These are phyloP conservation scores for Chironomus tepperi DNA, from an alignment of 1,140 invertebrate genomes.

Conservation along the genomic window DNA sequence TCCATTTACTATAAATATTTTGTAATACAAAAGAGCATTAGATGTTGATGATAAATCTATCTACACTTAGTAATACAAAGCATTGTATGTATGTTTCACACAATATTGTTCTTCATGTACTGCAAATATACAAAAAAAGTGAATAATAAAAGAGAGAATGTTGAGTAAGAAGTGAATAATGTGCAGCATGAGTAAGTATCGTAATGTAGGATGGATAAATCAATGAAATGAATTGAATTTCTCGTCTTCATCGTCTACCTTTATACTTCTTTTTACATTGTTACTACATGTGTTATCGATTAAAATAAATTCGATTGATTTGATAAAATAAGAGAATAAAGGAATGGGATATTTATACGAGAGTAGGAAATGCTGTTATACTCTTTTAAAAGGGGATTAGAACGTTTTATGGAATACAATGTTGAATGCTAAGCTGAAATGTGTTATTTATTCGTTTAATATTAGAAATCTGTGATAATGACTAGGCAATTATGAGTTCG, in stretches of 20 bases:
- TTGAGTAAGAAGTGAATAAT: too few species aligned
- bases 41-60: constrained; percentile 8
- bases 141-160: too few species aligned
- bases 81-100: background rate
- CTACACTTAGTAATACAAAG: background rate
- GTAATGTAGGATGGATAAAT: background rate
- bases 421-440: too few species aligned
- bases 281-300: constrained; percentile 13
- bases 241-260: background rate
- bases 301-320: constrained; percentile 6
- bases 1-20: background rate
- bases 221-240: background rate
- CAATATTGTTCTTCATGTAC: too few species aligned
- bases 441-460: too few species aligned
- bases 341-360: background rate
- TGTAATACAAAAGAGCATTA: background rate
- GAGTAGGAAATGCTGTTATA: too few species aligned
- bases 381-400: too few species aligned
- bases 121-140: too few species aligned
- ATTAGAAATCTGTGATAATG: too few species aligned
- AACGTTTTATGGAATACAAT: too few species aligned
- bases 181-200: background rate
- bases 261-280: background rate
- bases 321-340: background rate
- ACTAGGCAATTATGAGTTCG: too few species aligned